Base-by-base conservation (phyloP, 2,888 invertebrate species). In the Drosophila monieri region DNA sequence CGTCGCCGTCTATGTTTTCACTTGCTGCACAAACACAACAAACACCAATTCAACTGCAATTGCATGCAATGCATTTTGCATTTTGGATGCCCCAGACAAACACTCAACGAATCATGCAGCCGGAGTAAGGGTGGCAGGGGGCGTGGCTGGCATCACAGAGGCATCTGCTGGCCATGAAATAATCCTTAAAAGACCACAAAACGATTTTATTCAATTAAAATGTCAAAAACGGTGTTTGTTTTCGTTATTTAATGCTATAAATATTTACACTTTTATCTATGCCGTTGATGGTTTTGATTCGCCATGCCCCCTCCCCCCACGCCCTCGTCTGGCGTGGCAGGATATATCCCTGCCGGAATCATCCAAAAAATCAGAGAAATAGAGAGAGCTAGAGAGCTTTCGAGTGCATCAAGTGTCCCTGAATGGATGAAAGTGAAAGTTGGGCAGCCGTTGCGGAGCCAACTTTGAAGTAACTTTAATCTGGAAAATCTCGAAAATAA, bases 181-280 rank as follows among this genome's bases (percentile, higher is more conserved):
- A 86, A 86, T 81, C 80, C 80, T 81, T 81, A 86, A 81, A 81
- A 86, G 80, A 87, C 85, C 88, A 80, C 81, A 87, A 81, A 83
- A 85, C 81, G 88, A 81, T 87, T 83, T 87, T 81, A 83, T 83
- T 83, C 83, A 83, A 83, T 83, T 83, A 83, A 83, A 83, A 87
- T 87, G 83, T 87, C 83, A 83, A 83, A 64, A 87, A 83, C 87
- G 80, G 69, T 86, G 85, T 86, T 81, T 86, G 85, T 80, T 81
- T 81, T 86, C 85, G 44, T 80, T 81, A 81, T 81, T 81, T 81
- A 81, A 81, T 86, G 80, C 80, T 84, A 86, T 84, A 86, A 78
- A 86, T 84, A 80, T 80, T 80, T 80, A 84, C 86, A 80, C 77
- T 79, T 72, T 66, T 72, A 67, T 68, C 59, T 68, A 21, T 58